Base-by-base conservation (phyloP, 92 coral and sea anemone species). In the Palythoa grandis region DNA sequence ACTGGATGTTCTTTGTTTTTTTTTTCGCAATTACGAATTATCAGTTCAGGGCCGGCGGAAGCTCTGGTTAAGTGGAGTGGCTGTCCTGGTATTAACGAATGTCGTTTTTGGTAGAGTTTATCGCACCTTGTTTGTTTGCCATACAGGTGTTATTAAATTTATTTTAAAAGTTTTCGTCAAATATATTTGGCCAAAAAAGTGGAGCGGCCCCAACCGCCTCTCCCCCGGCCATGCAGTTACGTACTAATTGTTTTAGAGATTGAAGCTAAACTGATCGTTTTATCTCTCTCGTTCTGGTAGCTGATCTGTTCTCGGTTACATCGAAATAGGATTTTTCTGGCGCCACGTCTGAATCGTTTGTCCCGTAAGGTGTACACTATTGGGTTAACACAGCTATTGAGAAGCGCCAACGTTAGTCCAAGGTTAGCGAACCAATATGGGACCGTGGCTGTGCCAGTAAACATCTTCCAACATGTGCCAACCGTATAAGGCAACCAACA, bases 401-500 rank as follows among this genome's bases (percentile, higher is more conserved):
- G 79, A 7, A 90, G 70, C 38, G 92, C 92, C 43, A 90, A 76
- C 54, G 92, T 90, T 61, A 90, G 68, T 47, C 92, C 92, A 74
- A 90, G 84, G 61, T 90, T 68, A 19, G 92, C 86, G 11, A 90
- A 58, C 92, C 92, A 90, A 78, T 80, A 90, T 19, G 92, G 84
- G 35, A 19, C 71, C 82, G 79, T 56, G 17, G 50, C 57, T 8
- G 52, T n/a, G 15, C 87, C 92, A 11, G 92, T 86, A 1, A 86
- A 50, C 47, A 90, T 38, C 68, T 90, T 90, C 86, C 89, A 86
- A 15, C 74, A 48, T 16, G 92, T 90, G 50, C 90, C 92, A 79
- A 90, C 52, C 5, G 89, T 82, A 52, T 90, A 90, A 0, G 92
- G 92, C 17, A 86, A 17, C 92, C 92, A 90, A 29, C 92, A 90